phyloP scores from a whole-genome alignment of 1,140 invertebrate species.

The Diabrotica undecimpunctata region DNA sequence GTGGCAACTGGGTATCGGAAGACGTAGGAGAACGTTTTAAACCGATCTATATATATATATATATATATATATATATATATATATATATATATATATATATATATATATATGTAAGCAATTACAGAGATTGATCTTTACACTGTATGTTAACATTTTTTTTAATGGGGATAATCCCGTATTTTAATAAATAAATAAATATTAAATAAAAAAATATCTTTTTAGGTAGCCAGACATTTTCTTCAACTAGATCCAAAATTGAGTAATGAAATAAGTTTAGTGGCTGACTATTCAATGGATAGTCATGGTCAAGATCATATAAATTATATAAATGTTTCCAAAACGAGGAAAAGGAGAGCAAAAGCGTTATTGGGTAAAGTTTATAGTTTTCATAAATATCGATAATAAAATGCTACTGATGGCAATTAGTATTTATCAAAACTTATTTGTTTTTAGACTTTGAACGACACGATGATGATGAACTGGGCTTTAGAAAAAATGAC shows the following conservation, averaged over 20 bases:
- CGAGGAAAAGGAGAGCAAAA: slow-evolving; percentile 86
- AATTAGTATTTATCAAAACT: no score
- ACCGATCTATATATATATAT: no score
- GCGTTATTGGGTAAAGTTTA: slow-evolving; percentile 72
- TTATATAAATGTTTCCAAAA: slow-evolving; percentile 87
- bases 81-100: no score
- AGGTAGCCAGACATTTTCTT: slow-evolving; percentile 86
- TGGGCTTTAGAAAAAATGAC: slow-evolving; percentile 97
- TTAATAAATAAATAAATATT: no score
- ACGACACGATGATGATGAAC: slow-evolving; percentile 95
- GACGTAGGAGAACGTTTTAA: no score
- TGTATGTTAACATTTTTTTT: no score
- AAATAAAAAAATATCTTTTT: no score
- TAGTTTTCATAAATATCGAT: slow-evolving; percentile 1
- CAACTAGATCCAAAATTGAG: slow-evolving; percentile 71
- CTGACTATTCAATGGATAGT: slow-evolving; percentile 94
- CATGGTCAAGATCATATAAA: slow-evolving; percentile 91
- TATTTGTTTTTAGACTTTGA: slow-evolving; percentile 78
- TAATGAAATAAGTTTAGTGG: slow-evolving; percentile 71
- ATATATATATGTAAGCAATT: no score
- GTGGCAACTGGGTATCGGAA: no score
- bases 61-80: no score
- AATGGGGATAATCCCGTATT: no score
- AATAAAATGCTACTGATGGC: neutral
- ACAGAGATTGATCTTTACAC: no score